These are phyloP conservation scores for Istiophorus platypterus DNA, from an alignment of 2,113 vertebrate genomes.

Conservation along the genomic window DNA sequence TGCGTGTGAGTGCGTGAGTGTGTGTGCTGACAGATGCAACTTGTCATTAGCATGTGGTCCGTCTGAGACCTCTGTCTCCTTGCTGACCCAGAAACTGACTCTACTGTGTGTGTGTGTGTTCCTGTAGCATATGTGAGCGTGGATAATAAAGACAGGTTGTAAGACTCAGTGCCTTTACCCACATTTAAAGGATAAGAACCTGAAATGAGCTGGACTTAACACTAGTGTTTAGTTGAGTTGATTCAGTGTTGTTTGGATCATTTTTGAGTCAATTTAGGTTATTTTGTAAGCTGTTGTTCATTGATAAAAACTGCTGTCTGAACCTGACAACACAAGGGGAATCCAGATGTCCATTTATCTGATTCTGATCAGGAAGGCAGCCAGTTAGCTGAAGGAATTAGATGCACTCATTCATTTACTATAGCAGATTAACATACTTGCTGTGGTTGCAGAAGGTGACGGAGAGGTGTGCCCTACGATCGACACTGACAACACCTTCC, in stretches of 20 bases:
- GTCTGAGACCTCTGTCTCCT: constrained; percentile 36
- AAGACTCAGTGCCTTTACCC: not conserved
- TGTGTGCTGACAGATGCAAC: constrained; percentile 26
- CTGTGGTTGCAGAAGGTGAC: constrained; percentile 73
- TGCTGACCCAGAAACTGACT: constrained; percentile 37
- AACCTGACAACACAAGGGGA: not conserved
- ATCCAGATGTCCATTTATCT: no score
- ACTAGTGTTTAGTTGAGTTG: not conserved
- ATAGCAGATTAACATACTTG: constrained; percentile 86
- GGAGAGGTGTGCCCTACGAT: constrained; percentile 88
- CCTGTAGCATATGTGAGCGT: constrained; percentile 2
- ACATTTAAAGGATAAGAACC: not conserved
- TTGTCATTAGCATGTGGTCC: constrained; percentile 49
- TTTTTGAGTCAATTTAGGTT: not conserved
- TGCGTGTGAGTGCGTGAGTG: constrained; percentile 14
- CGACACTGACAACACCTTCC: constrained; percentile 92
- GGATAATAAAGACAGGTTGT: constrained; percentile 24
- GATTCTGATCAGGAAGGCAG: constrained; percentile 11
- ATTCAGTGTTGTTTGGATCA: not conserved
- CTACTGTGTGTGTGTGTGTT: constrained; percentile 37
- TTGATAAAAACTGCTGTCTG: not conserved
- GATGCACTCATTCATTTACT: not conserved
- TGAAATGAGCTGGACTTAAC: not conserved
- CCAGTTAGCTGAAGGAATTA: constrained; percentile 5
- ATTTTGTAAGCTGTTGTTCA: not conserved